Evolutionary conservation across 2,888 invertebrate genomes (phyloP).

Genomic region (Xanthia icteritia): DNA sequence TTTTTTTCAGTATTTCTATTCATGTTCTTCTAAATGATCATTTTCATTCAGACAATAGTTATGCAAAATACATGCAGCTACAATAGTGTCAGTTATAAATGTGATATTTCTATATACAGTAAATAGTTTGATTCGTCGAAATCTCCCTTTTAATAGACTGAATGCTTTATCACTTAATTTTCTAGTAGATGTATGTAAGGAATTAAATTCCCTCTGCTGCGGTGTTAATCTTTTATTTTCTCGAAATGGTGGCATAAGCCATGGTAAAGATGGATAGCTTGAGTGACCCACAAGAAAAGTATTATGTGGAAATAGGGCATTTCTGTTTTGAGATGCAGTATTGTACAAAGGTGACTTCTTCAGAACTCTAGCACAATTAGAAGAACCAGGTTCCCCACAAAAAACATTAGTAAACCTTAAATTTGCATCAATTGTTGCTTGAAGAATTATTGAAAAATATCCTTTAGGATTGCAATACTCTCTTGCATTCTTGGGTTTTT

Average conservation of each 20-base stretch:
- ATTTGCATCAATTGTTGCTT: slow-evolving; percentile 79
- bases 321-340: slow-evolving; percentile 75
- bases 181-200: slow-evolving; percentile 75
- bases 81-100: slow-evolving; percentile 81
- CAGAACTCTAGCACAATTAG: slow-evolving; percentile 76
- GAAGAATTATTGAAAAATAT: slow-evolving; percentile 80
- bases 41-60: slow-evolving; percentile 81
- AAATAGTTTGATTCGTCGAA: slow-evolving; percentile 78
- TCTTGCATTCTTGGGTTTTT: slow-evolving; percentile 80
- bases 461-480: slow-evolving; percentile 81
- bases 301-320: slow-evolving; percentile 76
- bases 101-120: slow-evolving; percentile 80
- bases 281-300: slow-evolving; percentile 81
- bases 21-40: slow-evolving; percentile 74
- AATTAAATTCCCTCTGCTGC: slow-evolving; percentile 79
- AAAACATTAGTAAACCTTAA: slow-evolving; percentile 80
- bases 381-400: slow-evolving; percentile 83
- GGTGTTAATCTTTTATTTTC: slow-evolving; percentile 79
- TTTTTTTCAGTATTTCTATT: slow-evolving; percentile 47
- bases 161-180: slow-evolving; percentile 81
- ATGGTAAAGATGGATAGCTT: slow-evolving; percentile 78
- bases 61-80: slow-evolving; percentile 82
- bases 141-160: slow-evolving; percentile 76
- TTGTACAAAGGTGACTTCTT: slow-evolving; percentile 79
- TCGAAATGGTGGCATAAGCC: slow-evolving; percentile 80